Percentiles rank a stretch among this genome's conserved stretches.
phyloP scores from a whole-genome alignment of 2,113 vertebrate species.

The Callaeas wilsoni region DNA sequence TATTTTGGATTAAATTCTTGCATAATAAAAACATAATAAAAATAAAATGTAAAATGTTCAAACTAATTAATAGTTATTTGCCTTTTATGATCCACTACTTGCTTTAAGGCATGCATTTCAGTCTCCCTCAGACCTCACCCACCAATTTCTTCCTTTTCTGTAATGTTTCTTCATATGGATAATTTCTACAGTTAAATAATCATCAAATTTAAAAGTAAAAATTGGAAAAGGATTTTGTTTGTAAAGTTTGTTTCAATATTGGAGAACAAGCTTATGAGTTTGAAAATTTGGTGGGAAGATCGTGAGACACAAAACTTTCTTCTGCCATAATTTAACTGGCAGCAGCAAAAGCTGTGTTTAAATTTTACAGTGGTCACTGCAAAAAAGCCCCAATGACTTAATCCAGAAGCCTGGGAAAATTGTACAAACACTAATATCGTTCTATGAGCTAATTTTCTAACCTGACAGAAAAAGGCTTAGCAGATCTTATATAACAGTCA shows the following conservation, averaged over 20 bases:
- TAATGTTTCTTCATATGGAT: neutral
- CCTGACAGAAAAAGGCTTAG: neutral
- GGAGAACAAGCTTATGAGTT: neutral
- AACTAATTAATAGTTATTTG: neutral
- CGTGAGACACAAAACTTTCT: neutral
- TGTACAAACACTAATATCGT: neutral
- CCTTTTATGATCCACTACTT: neutral
- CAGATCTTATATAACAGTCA: neutral
- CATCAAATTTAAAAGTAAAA: neutral
- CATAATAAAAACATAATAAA: neutral
- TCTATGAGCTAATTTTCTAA: neutral
- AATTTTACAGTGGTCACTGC: neutral
- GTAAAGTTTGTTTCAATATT: neutral
- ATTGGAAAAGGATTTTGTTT: neutral
- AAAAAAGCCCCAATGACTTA: neutral
- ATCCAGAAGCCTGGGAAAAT: neutral
- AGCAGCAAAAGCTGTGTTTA: neutral
- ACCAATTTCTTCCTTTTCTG: neutral
- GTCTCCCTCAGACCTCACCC: neutral
- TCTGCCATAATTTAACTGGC: neutral
- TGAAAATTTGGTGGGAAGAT: neutral
- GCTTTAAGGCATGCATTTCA: conserved; percentile 26
- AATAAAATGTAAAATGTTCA: neutral
- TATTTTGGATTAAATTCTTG: conserved; percentile 30
- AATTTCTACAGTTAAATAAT: neutral